Percentiles rank a stretch among this genome's conserved stretches.
Evolutionary conservation across 2,113 vertebrate genomes (phyloP).

Genomic region (Xiphias gladius): DNA sequence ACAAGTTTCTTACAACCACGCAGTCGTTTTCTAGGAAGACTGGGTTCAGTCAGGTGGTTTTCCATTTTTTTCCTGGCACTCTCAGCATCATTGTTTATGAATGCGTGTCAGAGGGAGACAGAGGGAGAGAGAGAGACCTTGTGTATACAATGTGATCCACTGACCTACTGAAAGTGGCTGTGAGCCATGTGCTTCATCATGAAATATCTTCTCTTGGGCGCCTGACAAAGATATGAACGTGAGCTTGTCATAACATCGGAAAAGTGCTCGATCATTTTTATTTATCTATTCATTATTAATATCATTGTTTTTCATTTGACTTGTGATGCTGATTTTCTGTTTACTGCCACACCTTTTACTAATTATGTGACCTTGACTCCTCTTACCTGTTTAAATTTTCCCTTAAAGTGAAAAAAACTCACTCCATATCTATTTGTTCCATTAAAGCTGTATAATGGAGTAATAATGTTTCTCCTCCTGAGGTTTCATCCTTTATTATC

Average conservation of each 20-base stretch:
- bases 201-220: constrained; percentile 35
- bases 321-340: too few relatives aligned
- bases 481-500: too few relatives aligned
- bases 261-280: too few relatives aligned
- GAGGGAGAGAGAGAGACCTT: background rate
- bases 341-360: too few relatives aligned
- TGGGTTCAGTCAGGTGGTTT: constrained; percentile 22
- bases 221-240: background rate
- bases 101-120: constrained; percentile 25
- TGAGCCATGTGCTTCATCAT: constrained; percentile 21
- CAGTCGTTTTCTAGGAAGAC: constrained; percentile 12
- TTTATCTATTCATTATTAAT: too few relatives aligned
- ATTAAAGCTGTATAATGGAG: too few relatives aligned
- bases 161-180: constrained; percentile 31
- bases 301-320: too few relatives aligned
- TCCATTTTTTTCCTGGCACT: constrained; percentile 29
- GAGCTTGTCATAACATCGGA: background rate
- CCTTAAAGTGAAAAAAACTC: too few relatives aligned
- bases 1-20: constrained; percentile 9
- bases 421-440: too few relatives aligned
- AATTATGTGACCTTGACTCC: too few relatives aligned
- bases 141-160: constrained; percentile 34
- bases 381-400: too few relatives aligned
- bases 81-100: constrained; percentile 37
- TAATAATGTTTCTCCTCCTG: too few relatives aligned